Conservation (phyloP, 2,888 invertebrate genomes). For the Drosophila setosimentum region DNA sequence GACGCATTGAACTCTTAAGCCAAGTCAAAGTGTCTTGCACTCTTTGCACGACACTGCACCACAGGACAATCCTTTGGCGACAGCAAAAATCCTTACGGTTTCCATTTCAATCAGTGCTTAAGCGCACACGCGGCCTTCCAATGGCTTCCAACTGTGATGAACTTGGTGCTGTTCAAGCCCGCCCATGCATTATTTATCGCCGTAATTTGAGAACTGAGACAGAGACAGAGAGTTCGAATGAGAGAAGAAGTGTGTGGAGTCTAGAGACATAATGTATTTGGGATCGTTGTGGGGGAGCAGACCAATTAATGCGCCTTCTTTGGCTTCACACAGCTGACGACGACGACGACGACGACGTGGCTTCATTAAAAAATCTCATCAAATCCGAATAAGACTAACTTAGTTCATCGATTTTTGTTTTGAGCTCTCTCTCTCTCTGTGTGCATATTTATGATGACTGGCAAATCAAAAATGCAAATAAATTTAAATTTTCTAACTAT, state of each 20-base stretch:
- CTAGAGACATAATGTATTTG: not conserved
- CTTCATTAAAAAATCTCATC: slow-evolving; percentile 45
- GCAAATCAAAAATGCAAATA: slow-evolving; percentile 82
- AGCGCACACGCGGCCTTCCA: slow-evolving; percentile 21
- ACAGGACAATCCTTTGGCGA: slow-evolving; percentile 43
- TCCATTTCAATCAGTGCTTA: slow-evolving; percentile 73
- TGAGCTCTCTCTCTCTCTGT: slow-evolving; percentile 16
- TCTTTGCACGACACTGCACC: slow-evolving; percentile 23
- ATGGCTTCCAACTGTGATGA: slow-evolving; percentile 67
- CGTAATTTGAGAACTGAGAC: slow-evolving; percentile 33
- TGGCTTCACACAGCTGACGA: slow-evolving; percentile 52
- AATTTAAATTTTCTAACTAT: slow-evolving; percentile 77
- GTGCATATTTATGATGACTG: slow-evolving; percentile 75
- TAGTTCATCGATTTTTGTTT: slow-evolving; percentile 10
- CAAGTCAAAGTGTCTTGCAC: slow-evolving; percentile 63
- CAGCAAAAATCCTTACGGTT: slow-evolving; percentile 64
- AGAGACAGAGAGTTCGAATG: not conserved
- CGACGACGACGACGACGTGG: slow-evolving; percentile 2
- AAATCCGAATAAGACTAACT: slow-evolving; percentile 39
- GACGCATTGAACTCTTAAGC: slow-evolving; percentile 69
- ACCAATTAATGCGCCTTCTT: slow-evolving; percentile 67
- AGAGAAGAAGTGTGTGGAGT: not conserved
- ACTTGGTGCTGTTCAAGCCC: slow-evolving; percentile 48
- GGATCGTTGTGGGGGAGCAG: slow-evolving; percentile 23
- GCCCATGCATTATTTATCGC: slow-evolving; percentile 52